Conservation (phyloP, 1,140 invertebrate species). For the Cydia fagiglandana region DNA sequence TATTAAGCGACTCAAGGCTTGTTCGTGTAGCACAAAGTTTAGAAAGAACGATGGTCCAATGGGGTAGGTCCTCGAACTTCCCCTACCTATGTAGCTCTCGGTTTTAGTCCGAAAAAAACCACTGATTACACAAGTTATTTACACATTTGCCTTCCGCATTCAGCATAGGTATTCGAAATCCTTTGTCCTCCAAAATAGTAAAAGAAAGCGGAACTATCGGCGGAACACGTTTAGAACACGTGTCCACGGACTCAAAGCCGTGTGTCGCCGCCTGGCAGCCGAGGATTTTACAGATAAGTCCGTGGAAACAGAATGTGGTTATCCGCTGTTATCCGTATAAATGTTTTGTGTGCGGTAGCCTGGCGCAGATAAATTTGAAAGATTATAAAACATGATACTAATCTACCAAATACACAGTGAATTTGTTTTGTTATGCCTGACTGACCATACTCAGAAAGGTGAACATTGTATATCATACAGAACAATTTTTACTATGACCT, state of each 20-base stretch:
- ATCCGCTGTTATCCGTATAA: slow-evolving; percentile 6
- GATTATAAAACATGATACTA: background rate
- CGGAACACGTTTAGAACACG: background rate
- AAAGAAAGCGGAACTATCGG: slow-evolving; percentile 8
- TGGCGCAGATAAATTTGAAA: background rate
- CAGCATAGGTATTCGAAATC: background rate
- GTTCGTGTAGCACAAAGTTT: too few relatives aligned
- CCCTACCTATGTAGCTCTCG: background rate
- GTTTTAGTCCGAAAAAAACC: background rate
- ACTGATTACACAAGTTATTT: background rate
- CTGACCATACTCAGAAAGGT: too few relatives aligned
- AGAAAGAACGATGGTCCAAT: too few relatives aligned
- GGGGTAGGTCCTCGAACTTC: too few relatives aligned
- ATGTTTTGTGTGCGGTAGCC: background rate
- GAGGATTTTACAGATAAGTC: slow-evolving; percentile 13
- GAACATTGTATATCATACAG: too few relatives aligned
- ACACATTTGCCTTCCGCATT: background rate
- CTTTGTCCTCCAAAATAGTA: slow-evolving; percentile 12
- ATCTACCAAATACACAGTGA: background rate
- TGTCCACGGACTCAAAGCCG: slow-evolving; percentile 9
- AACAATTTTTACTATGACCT: too few relatives aligned
- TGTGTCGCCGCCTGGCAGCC: background rate
- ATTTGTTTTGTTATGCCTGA: too few relatives aligned
- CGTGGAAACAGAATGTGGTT: slow-evolving; percentile 6
- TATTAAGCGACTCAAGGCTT: too few relatives aligned